These are phyloP conservation scores for Hyla sarda DNA, from an alignment of 2,113 vertebrate genomes.

Conservation along the genomic window DNA sequence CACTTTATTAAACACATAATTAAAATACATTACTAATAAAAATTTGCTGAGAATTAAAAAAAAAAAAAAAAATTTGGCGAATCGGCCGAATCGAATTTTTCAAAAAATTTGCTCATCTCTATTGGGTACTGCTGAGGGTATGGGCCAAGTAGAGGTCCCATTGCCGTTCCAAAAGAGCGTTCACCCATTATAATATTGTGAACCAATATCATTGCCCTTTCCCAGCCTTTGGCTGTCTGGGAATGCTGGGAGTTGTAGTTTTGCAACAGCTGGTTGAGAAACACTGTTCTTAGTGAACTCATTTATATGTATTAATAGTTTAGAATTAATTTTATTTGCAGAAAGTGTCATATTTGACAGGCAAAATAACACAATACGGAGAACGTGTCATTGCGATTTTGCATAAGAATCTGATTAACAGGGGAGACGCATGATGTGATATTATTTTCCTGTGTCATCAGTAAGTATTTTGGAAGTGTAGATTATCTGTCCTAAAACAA, in stretches of 20 bases:
- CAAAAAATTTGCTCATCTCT: too few species aligned
- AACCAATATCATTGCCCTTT: too few species aligned
- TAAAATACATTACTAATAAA: too few species aligned
- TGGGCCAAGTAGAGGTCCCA: background rate
- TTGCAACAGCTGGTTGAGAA: too few species aligned
- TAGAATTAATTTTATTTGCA: background rate
- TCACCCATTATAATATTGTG: background rate
- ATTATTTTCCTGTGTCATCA: slow-evolving; percentile 46
- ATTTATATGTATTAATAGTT: background rate
- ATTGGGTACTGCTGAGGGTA: background rate
- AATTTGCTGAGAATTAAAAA: too few species aligned
- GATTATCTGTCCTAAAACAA: slow-evolving; percentile 45
- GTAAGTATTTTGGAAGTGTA: slow-evolving; percentile 41
- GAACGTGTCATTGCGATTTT: background rate
- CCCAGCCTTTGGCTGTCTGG: too few species aligned
- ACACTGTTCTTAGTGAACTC: background rate
- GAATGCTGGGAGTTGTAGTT: too few species aligned
- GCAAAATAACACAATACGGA: background rate
- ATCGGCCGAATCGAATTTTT: too few species aligned
- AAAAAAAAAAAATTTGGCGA: too few species aligned
- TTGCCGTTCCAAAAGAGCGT: background rate
- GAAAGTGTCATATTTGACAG: background rate
- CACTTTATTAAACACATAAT: too few species aligned
- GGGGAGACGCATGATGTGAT: slow-evolving; percentile 30
- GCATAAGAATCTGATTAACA: slow-evolving; percentile 33